Evolutionary conservation across 2,888 invertebrate genomes (phyloP).

Genomic region (Leptarthrus brevirostris): DNA sequence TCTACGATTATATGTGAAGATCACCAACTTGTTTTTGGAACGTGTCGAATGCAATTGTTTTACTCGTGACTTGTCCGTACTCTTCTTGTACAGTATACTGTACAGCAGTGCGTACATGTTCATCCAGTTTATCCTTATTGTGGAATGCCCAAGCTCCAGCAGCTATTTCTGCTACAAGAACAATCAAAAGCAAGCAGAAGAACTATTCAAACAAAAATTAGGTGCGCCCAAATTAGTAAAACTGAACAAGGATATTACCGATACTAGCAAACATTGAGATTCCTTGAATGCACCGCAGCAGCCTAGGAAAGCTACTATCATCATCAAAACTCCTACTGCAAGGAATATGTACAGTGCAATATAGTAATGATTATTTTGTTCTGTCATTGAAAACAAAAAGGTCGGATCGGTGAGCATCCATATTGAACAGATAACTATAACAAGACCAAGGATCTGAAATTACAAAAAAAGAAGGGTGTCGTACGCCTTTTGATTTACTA

Average conservation of each 20-base stretch:
- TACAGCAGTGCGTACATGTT: slow-evolving; percentile 73
- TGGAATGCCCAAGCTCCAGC: slow-evolving; percentile 82
- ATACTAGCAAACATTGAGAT: slow-evolving; percentile 80
- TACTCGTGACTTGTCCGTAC: slow-evolving; percentile 70
- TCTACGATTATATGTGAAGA: background rate
- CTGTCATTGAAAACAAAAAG: slow-evolving; percentile 74
- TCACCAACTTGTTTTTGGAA: slow-evolving; percentile 73
- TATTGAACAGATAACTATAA: slow-evolving; percentile 65
- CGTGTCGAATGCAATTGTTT: slow-evolving; percentile 74
- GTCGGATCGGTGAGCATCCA: slow-evolving; percentile 84
- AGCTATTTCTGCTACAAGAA: slow-evolving; percentile 82
- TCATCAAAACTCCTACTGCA: slow-evolving; percentile 77
- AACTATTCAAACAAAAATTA: slow-evolving; percentile 69
- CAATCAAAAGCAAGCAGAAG: slow-evolving; percentile 80
- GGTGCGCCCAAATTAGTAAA: too few species aligned
- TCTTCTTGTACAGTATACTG: slow-evolving; percentile 74
- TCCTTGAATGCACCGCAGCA: slow-evolving; percentile 85
- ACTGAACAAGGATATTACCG: slow-evolving; percentile 70
- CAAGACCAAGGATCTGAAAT: slow-evolving; percentile 53
- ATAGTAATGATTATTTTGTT: slow-evolving; percentile 72
- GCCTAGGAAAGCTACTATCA: slow-evolving; percentile 82
- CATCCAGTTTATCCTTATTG: slow-evolving; percentile 75
- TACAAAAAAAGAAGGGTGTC: background rate
- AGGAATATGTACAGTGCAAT: slow-evolving; percentile 80
- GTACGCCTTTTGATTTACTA: too few species aligned